phyloP scores from a whole-genome alignment of 2,888 invertebrate genomes.

The Nemotelus pantherinus region DNA sequence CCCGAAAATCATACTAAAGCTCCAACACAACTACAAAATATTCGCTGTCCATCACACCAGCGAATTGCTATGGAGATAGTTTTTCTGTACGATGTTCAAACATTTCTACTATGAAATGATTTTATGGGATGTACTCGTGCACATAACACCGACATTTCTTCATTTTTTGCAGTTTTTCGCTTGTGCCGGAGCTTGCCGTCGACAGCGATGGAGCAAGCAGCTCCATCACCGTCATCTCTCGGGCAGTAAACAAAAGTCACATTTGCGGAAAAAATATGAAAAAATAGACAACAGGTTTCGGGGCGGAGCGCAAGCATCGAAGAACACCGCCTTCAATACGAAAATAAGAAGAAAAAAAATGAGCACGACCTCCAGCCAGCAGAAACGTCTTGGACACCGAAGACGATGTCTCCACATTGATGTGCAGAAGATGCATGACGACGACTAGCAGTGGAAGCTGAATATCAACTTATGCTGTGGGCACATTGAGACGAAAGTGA shows the following conservation, averaged over 20 bases:
- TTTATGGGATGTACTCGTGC: constrained; percentile 34
- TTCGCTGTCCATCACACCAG: not conserved
- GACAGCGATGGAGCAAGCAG: not conserved
- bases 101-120: constrained; percentile 32
- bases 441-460: not conserved
- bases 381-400: constrained; percentile 30
- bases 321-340: constrained; percentile 38
- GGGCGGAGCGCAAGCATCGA: constrained; percentile 29
- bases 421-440: constrained; percentile 1
- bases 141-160: not conserved
- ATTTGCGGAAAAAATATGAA: constrained; percentile 29
- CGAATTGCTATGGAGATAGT: constrained; percentile 18
- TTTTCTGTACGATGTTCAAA: constrained; percentile 26
- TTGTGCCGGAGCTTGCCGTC: not conserved
- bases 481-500: not conserved
- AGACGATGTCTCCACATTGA: constrained; percentile 28
- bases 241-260: constrained; percentile 37
- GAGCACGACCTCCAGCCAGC: not conserved
- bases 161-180: not conserved
- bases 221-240: not conserved
- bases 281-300: constrained; percentile 37
- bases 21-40: not conserved
- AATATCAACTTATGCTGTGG: not conserved
- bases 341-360: constrained; percentile 22
- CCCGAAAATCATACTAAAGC: not conserved